These are phyloP conservation scores for Trididemnum nubilum DNA, from an alignment of 23 tunicate species.

Conservation along the genomic window DNA sequence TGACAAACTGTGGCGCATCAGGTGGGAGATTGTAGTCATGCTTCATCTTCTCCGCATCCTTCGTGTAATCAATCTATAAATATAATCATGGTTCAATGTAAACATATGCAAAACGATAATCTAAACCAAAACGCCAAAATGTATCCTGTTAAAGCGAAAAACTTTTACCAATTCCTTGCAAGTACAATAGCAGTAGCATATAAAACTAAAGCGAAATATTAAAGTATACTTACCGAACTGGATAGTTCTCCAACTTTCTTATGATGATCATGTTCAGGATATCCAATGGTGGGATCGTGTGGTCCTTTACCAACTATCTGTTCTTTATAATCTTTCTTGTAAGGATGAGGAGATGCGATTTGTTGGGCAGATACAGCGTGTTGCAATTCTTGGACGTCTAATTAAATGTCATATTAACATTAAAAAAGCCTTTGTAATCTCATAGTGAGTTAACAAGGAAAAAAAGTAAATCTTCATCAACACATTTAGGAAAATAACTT, in stretches of 20 bases:
- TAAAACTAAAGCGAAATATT: too few relatives aligned
- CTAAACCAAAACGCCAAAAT: too few relatives aligned
- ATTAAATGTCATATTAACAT: too few relatives aligned
- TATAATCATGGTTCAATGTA: too few relatives aligned
- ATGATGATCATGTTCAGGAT: slow-evolving; percentile 74
- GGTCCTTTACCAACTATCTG: slow-evolving; percentile 81
- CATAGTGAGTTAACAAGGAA: too few relatives aligned
- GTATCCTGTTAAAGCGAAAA: too few relatives aligned
- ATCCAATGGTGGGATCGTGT: slow-evolving; percentile 53
- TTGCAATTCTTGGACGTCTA: slow-evolving; percentile 66
- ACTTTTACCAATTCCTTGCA: too few relatives aligned
- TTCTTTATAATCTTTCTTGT: slow-evolving; percentile 74
- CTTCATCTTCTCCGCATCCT: slow-evolving; percentile 76
- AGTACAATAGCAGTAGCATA: too few relatives aligned
- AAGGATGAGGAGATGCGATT: slow-evolving; percentile 47
- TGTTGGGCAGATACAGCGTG: slow-evolving; percentile 72
- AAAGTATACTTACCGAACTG: slow-evolving; percentile 67
- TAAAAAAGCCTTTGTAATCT: too few relatives aligned
- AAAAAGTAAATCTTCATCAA: too few relatives aligned
- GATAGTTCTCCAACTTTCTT: slow-evolving; percentile 47
- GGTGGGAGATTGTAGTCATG: slow-evolving; percentile 72
- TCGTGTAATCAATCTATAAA: slow-evolving; percentile 57
- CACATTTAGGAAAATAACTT: too few relatives aligned
- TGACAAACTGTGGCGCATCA: slow-evolving; percentile 83
- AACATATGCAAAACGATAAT: too few relatives aligned